These are phyloP conservation scores for Trichopria drosophilae DNA, from an alignment of 2,888 invertebrate genomes.

Conservation along the genomic window DNA sequence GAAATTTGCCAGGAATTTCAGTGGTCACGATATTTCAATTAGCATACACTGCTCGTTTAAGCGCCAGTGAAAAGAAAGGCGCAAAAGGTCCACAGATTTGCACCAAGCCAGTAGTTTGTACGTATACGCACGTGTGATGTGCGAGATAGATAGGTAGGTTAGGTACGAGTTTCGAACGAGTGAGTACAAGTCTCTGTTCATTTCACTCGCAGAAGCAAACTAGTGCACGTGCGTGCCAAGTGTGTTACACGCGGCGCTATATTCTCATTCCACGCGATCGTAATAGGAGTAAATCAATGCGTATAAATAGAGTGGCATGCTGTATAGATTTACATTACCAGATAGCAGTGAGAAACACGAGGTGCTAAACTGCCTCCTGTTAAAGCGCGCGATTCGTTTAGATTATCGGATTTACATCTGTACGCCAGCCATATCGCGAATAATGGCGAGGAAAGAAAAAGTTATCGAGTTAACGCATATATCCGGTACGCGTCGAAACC, in stretches of 20 bases:
- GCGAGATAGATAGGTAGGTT: too few relatives aligned
- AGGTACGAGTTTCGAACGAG: too few relatives aligned
- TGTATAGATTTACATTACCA: constrained; percentile 28
- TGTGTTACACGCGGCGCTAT: constrained; percentile 28
- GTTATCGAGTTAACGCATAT: too few relatives aligned
- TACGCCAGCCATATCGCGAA: too few relatives aligned
- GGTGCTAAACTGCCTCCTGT: constrained; percentile 32
- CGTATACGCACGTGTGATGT: constrained; percentile 12
- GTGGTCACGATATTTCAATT: constrained; percentile 57
- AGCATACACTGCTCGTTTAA: constrained; percentile 51
- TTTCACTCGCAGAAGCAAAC: neutral
- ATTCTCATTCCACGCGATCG: constrained; percentile 14
- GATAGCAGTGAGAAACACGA: constrained; percentile 19
- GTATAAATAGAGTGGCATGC: constrained; percentile 26
- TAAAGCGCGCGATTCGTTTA: constrained; percentile 32
- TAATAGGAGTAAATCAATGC: constrained; percentile 30
- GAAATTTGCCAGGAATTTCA: constrained; percentile 53
- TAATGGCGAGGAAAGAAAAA: too few relatives aligned
- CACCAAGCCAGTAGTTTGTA: constrained; percentile 13
- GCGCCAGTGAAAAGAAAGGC: constrained; percentile 47
- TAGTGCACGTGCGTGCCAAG: constrained; percentile 13
- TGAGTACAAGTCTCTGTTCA: too few relatives aligned
- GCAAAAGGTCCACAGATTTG: too few relatives aligned
- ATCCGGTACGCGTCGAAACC: too few relatives aligned
- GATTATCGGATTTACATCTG: constrained; percentile 29